These are phyloP conservation scores for Jacana jacana DNA, from an alignment of 2,113 vertebrate species.

Conservation along the genomic window DNA sequence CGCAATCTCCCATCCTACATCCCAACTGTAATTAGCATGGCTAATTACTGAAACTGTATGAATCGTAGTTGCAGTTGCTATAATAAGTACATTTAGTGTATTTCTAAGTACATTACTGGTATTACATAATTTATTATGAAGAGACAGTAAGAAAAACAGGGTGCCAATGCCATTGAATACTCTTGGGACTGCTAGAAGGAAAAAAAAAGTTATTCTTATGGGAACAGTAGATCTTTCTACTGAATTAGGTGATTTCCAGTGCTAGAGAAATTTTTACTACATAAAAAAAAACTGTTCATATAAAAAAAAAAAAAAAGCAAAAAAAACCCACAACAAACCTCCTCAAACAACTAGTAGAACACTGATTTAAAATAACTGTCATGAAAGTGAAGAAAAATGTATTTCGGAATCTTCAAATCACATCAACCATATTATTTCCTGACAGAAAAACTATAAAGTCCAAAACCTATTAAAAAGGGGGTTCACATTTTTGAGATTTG, in stretches of 20 bases:
- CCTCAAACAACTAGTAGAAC: neutral
- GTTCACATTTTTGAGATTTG: neutral
- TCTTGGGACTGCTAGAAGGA: neutral
- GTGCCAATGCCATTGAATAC: neutral
- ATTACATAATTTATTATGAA: slow-evolving; percentile 40
- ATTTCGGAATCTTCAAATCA: neutral
- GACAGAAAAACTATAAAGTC: neutral
- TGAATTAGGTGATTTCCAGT: neutral
- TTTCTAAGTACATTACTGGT: slow-evolving; percentile 5
- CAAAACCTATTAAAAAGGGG: neutral
- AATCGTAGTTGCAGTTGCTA: slow-evolving; percentile 39
- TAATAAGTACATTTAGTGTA: slow-evolving; percentile 31
- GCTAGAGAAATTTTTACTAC: neutral
- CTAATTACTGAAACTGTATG: slow-evolving; percentile 63
- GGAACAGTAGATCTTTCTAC: neutral
- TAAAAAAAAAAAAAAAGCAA: neutral
- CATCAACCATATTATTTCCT: neutral
- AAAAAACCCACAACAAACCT: neutral
- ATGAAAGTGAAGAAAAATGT: neutral
- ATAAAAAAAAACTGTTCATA: neutral
- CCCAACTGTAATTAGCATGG: slow-evolving; percentile 64
- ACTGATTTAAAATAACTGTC: neutral
- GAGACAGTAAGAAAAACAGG: neutral
- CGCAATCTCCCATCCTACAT: slow-evolving; percentile 50
- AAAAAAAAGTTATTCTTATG: neutral